Conservation (phyloP, 2,113 vertebrate species). For the Piprites chloris region DNA sequence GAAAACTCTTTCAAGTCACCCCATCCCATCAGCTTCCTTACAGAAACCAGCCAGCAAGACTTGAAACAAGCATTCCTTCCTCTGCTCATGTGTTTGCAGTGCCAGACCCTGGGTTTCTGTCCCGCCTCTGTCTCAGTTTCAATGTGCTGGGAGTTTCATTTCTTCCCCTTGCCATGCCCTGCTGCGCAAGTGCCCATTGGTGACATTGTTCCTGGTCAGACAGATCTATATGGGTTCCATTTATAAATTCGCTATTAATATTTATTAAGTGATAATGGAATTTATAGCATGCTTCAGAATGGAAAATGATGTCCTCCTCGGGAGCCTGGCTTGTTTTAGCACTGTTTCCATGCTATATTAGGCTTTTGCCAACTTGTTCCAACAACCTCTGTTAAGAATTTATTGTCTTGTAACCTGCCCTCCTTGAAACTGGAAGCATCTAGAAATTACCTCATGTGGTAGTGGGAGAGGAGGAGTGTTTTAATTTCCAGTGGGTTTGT, state of each 20-base stretch:
- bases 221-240: slow-evolving; percentile 25
- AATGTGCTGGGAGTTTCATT: not conserved
- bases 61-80: not conserved
- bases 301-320: slow-evolving; percentile 37
- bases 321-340: slow-evolving; percentile 43
- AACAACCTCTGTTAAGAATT: slow-evolving; percentile 25
- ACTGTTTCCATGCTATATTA: slow-evolving; percentile 43
- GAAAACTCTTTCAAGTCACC: not conserved
- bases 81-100: not conserved
- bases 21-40: not conserved
- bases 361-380: slow-evolving; percentile 27
- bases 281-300: slow-evolving; percentile 56
- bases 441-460: slow-evolving; percentile 7
- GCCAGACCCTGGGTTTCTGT: not conserved
- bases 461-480: not conserved
- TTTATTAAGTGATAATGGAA: slow-evolving; percentile 66
- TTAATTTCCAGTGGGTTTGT: not conserved
- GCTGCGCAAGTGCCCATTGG: not conserved
- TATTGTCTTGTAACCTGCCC: slow-evolving; percentile 27
- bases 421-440: slow-evolving; percentile 42
- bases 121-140: not conserved
- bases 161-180: not conserved
- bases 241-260: slow-evolving; percentile 70
- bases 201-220: slow-evolving; percentile 21
- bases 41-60: not conserved